Conservation (phyloP, 1,140 invertebrate genomes). For the Trachymyrmex septentrionalis region DNA sequence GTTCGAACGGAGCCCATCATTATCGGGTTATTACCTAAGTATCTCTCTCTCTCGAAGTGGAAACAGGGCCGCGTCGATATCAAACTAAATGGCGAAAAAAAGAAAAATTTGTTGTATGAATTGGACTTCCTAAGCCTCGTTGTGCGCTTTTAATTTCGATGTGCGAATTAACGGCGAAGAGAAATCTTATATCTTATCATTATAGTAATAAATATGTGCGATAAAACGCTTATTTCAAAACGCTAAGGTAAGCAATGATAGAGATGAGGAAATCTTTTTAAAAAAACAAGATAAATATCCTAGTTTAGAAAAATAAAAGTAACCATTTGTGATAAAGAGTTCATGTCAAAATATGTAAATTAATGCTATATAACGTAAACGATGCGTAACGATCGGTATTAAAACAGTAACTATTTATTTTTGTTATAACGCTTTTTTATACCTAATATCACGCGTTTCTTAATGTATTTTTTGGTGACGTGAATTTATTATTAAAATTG, state of each 20-base stretch:
- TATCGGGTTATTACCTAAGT: conserved; percentile 84
- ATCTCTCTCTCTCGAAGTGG: conserved; percentile 69
- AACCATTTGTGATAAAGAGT: neutral
- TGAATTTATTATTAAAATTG: neutral
- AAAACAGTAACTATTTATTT: neutral
- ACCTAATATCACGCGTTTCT: neutral
- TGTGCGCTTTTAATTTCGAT: neutral
- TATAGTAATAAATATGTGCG: neutral
- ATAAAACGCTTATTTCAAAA: neutral
- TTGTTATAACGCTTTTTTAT: neutral
- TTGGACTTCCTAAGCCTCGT: neutral
- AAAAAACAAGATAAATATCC: neutral
- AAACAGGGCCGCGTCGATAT: conserved; percentile 70
- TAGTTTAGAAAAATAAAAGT: neutral
- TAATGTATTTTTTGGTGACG: neutral
- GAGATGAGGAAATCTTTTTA: neutral
- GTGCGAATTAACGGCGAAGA: neutral
- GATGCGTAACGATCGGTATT: neutral
- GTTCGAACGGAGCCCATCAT: conserved; percentile 81
- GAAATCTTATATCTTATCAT: neutral
- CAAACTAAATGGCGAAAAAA: conserved; percentile 64
- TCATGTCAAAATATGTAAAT: neutral
- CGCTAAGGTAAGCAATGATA: neutral
- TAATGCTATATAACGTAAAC: neutral
- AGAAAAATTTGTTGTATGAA: neutral